Evolutionary conservation across 2,888 invertebrate species (phyloP).

Genomic region (Cantharis flavilabris): DNA sequence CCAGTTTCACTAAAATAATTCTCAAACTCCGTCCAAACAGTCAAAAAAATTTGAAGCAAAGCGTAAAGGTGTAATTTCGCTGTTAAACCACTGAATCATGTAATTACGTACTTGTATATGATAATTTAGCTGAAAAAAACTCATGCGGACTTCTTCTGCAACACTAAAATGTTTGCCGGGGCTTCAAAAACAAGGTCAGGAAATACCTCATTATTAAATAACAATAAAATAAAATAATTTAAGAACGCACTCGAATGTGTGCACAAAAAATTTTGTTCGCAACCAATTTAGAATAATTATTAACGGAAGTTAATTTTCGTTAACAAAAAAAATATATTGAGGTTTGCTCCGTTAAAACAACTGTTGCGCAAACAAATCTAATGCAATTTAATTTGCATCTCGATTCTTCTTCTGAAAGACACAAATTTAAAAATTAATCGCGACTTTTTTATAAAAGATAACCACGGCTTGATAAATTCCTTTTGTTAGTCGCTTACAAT

Average conservation of each 20-base stretch:
- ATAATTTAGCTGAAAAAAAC: background rate
- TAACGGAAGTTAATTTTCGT: background rate
- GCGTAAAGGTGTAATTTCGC: background rate
- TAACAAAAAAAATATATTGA: background rate
- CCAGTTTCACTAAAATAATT: background rate
- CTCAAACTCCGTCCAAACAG: background rate
- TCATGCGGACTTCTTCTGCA: background rate
- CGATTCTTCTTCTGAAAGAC: background rate
- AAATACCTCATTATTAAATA: background rate
- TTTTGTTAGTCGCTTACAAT: background rate
- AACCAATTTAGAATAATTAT: conserved; percentile 6
- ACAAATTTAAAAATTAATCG: background rate
- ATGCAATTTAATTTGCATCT: background rate
- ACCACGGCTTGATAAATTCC: background rate
- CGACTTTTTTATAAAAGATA: background rate
- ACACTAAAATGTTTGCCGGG: background rate
- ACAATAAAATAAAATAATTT: background rate
- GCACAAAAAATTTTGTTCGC: background rate
- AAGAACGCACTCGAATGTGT: background rate
- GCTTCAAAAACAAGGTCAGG: background rate
- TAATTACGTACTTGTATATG: background rate
- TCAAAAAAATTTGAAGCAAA: background rate
- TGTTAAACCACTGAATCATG: background rate
- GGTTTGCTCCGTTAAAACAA: background rate
- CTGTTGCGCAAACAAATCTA: background rate